Percentiles rank a stretch among this genome's conserved stretches.
These are phyloP conservation scores for Microvelia longipes DNA, from an alignment of 1,140 invertebrate species.

Conservation along the genomic window DNA sequence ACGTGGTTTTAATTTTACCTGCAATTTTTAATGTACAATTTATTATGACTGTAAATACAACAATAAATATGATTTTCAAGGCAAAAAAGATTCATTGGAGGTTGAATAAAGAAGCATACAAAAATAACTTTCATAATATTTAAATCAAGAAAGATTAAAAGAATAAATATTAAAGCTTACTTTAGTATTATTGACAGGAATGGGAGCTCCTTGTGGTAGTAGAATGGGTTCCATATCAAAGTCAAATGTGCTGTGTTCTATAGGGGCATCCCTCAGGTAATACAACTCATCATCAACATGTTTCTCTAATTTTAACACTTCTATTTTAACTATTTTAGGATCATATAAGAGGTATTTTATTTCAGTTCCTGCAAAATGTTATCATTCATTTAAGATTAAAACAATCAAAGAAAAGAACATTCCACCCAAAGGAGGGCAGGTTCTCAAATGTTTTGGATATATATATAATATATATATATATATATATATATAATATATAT, in stretches of 20 bases:
- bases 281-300: conserved; percentile 76
- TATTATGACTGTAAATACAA: too few species aligned
- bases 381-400: conserved; percentile 1
- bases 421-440: not conserved
- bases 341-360: conserved; percentile 86
- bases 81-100: too few species aligned
- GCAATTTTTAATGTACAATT: too few species aligned
- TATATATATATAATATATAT: too few species aligned
- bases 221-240: conserved; percentile 78
- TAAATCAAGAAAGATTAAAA: too few species aligned
- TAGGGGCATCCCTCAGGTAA: conserved; percentile 84
- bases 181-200: conserved; percentile 78
- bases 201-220: conserved; percentile 51
- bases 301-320: conserved; percentile 82
- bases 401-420: not conserved
- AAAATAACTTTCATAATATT: too few species aligned
- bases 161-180: too few species aligned
- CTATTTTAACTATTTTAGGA: conserved; percentile 76
- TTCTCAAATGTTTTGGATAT: too few species aligned
- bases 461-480: not conserved
- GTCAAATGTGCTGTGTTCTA: conserved; percentile 85
- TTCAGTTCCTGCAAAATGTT: conserved; percentile 54
- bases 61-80: too few species aligned
- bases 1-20: conserved; percentile 64
- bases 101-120: too few species aligned